Conservation (phyloP, 2,888 invertebrate genomes). For the Matsumyia berberina region DNA sequence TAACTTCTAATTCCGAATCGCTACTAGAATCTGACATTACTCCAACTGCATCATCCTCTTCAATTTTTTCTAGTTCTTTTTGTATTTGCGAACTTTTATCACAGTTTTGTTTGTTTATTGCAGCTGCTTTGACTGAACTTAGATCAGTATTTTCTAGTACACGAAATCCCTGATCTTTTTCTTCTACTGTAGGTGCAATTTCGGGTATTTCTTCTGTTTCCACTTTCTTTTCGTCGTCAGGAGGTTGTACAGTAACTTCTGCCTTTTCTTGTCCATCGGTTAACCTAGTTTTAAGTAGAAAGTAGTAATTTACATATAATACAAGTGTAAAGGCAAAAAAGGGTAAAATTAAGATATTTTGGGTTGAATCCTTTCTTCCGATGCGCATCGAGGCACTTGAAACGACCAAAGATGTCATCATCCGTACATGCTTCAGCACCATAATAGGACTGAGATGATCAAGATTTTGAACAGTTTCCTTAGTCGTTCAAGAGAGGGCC, state of each 20-base stretch:
- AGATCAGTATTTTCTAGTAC: neutral
- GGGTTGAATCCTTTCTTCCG: too few relatives aligned
- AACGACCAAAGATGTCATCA: too few relatives aligned
- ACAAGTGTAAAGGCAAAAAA: too few relatives aligned
- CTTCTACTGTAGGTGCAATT: neutral
- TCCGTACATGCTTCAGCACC: too few relatives aligned
- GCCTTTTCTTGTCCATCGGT: neutral
- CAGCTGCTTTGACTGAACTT: neutral
- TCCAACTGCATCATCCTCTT: conserved; percentile 72
- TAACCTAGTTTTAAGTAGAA: neutral
- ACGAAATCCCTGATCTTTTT: neutral
- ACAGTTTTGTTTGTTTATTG: neutral
- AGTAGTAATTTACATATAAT: neutral
- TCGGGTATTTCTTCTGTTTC: neutral
- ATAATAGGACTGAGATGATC: too few relatives aligned
- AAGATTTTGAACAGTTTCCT: too few relatives aligned
- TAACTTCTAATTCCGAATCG: conserved; percentile 80
- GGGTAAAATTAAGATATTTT: too few relatives aligned
- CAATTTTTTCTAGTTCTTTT: conserved; percentile 14
- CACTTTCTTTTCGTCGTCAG: neutral
- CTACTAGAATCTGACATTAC: conserved; percentile 76
- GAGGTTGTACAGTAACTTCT: neutral
- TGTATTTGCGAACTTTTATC: neutral
- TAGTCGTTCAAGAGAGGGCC: too few relatives aligned
- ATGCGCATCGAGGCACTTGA: too few relatives aligned